Evolutionary conservation across 53 echinoderm and acorn worm species (phyloP), one percentile per base, ranked within the genome.

Genomic region (Mesocentrotus franciscanus): DNA sequence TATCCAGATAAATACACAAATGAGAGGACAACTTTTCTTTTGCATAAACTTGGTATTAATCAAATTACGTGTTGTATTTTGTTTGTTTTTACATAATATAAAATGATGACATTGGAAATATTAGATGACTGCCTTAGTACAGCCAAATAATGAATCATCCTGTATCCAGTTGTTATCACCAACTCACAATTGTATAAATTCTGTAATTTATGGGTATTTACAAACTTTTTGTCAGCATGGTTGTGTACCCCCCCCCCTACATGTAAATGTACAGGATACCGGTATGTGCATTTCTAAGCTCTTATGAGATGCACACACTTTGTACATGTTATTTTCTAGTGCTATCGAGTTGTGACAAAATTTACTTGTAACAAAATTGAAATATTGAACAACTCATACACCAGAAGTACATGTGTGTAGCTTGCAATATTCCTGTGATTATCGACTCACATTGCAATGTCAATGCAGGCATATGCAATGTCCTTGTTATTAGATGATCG

Each of bases 141-240:
- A n/a, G 78, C 14, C 34, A 34, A 78, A 33, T 9, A 78, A 71
- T n/a, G 26, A 26, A n/a, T 26, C n/a, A 71, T 71, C 71, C 8
- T 71, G 12, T 32, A 78, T 13, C 13, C 13, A 20, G 33, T 42
- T 36, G 8, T 58, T 35, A 57, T 11, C 8, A 87, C 4, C 56
- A 57, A 87, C 56, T 57, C 56, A 58, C 29, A 58, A 14, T 39
- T 27, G 57, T 26, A 57, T 1, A 26, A 85, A 85, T 57, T 85
- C 57, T 8, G 8, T 6, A 87, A 87, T 18, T n/a, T 87, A 87
- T 59, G 85, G 85, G 56, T 85, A 85, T 87, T 58, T 87, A n/a
- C 58, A 42, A 42, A 49, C 49, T 27, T n/a, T 39, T 87, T 87
- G 58, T 56, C 29, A 10, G 42, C 20, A 13, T 11, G 57, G 20